These are phyloP conservation scores for Mantis religiosa DNA, from an alignment of 2,888 invertebrate species.

Conservation along the genomic window DNA sequence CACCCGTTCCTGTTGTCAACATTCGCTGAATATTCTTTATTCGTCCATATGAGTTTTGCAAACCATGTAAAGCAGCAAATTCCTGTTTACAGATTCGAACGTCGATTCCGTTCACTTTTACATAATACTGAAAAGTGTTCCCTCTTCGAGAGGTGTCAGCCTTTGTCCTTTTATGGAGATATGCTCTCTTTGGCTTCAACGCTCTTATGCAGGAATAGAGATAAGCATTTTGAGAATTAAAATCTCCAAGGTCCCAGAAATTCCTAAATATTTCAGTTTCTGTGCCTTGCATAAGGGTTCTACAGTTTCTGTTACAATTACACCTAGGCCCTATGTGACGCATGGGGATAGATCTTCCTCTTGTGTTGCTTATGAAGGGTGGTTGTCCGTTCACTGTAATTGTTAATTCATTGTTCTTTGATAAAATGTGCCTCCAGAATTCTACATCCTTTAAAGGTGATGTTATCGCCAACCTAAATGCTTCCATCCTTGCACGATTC, in stretches of 20 bases:
- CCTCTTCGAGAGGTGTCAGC: neutral
- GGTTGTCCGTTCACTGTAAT: neutral
- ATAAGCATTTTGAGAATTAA: neutral
- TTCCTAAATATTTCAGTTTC: neutral
- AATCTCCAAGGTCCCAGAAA: neutral
- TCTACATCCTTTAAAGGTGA: neutral
- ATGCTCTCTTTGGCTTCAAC: neutral
- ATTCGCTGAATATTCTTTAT: neutral
- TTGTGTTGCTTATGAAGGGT: neutral
- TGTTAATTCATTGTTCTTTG: neutral
- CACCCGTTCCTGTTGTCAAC: neutral
- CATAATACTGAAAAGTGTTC: neutral
- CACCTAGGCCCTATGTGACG: neutral
- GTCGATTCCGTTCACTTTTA: neutral
- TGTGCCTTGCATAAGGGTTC: neutral
- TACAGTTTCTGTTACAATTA: neutral
- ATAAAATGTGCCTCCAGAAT: neutral
- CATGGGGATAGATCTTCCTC: neutral
- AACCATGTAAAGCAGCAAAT: neutral
- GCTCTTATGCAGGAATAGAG: neutral
- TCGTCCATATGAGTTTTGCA: neutral
- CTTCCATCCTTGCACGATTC: neutral
- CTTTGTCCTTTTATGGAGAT: neutral
- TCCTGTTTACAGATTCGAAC: neutral
- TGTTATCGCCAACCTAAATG: neutral